Percentiles rank a stretch among this genome's conserved stretches.
These are phyloP conservation scores for Catostomus latipinnis DNA, from an alignment of 2,797 vertebrate species.

Conservation along the genomic window DNA sequence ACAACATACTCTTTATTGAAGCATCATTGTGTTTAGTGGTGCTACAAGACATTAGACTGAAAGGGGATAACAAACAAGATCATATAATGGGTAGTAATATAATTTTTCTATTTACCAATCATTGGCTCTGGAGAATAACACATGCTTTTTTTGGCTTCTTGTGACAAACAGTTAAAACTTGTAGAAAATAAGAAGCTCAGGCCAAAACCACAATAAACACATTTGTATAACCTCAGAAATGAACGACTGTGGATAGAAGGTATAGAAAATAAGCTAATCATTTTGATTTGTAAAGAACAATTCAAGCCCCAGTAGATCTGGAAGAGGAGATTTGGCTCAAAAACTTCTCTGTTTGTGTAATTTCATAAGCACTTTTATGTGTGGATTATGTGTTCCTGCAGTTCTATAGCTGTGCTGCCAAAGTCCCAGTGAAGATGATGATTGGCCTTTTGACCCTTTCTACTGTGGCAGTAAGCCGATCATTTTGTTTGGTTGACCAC, in stretches of 20 bases:
- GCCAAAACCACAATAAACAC: conserved; percentile 32
- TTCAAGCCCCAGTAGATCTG: conserved; percentile 41
- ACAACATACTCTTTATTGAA: conserved; percentile 36
- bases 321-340: conserved; percentile 49
- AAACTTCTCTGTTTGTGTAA: conserved; percentile 18
- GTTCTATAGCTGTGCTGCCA: not conserved
- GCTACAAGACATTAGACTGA: conserved; percentile 30
- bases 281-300: conserved; percentile 47
- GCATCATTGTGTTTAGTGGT: conserved; percentile 17
- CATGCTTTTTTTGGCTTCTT: conserved; percentile 47
- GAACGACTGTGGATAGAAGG: conserved; percentile 36
- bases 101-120: conserved; percentile 44
- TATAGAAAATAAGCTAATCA: conserved; percentile 28
- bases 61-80: conserved; percentile 12
- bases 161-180: conserved; percentile 20
- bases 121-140: conserved; percentile 33
- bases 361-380: not conserved
- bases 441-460: not conserved
- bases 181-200: conserved; percentile 15
- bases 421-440: conserved; percentile 4
- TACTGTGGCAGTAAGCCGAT: conserved; percentile 13
- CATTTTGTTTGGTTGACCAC: not conserved
- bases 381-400: not conserved
- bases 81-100: conserved; percentile 25
- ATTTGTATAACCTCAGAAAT: conserved; percentile 47